A percentile compares a stretch with the other conserved stretches of the same genome.
phyloP scores from a whole-genome alignment of 2,797 vertebrate species.

The Falco novaeseelandiae region DNA sequence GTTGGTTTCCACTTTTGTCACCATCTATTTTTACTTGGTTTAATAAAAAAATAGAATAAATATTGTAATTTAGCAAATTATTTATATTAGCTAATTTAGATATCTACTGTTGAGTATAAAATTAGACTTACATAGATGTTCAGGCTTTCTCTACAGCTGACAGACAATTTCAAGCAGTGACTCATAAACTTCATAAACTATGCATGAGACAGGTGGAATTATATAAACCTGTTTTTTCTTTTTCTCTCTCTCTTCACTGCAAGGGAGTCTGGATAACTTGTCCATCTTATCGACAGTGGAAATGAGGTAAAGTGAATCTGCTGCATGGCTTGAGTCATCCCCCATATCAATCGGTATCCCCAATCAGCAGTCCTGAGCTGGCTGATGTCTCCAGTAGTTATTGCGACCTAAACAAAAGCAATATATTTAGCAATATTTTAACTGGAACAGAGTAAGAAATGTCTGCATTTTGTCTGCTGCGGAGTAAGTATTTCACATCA shows the following conservation, averaged over 20 bases:
- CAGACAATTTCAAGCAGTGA: not conserved
- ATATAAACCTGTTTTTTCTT: not conserved
- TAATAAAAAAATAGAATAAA: not conserved
- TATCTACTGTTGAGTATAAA: not conserved
- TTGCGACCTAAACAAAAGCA: not conserved
- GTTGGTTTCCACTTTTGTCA: not conserved
- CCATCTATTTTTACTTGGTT: not conserved
- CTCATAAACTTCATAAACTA: not conserved
- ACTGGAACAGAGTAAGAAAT: not conserved
- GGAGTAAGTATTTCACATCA: not conserved
- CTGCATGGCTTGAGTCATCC: not conserved
- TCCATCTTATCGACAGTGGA: not conserved
- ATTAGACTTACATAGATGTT: not conserved
- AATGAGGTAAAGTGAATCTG: not conserved
- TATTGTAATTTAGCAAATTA: not conserved
- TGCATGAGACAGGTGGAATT: not conserved
- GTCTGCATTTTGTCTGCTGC: not conserved
- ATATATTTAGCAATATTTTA: constrained; percentile 29
- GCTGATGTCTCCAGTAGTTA: not conserved
- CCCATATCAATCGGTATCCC: too few relatives aligned
- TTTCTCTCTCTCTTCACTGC: not conserved
- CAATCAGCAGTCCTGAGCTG: not conserved
- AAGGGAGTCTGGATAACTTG: not conserved
- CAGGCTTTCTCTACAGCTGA: not conserved
- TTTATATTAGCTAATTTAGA: not conserved